phyloP scores from a whole-genome alignment of 2,888 invertebrate genomes.

The Cyclophora albipunctata region DNA sequence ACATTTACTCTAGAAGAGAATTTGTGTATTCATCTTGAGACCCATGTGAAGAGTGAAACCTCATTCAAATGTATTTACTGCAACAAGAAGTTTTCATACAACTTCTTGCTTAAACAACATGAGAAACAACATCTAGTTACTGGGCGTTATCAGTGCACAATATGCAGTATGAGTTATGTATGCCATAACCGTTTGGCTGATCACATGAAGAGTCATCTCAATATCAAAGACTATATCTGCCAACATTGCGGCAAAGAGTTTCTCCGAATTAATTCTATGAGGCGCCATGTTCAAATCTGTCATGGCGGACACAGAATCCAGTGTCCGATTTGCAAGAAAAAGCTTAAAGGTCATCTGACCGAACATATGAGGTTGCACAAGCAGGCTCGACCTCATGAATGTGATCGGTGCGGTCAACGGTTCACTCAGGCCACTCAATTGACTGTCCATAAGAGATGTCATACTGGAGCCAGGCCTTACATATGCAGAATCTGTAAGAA shows the following conservation, averaged over 20 bases:
- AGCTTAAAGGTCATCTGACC: conserved; percentile 85
- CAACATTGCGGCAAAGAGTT: conserved; percentile 88
- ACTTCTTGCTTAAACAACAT: conserved; percentile 75
- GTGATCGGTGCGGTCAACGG: conserved; percentile 84
- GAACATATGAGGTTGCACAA: conserved; percentile 89
- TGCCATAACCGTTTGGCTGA: conserved; percentile 77
- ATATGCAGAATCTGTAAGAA: conserved; percentile 86
- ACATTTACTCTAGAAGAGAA: conserved; percentile 85
- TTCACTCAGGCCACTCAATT: conserved; percentile 90
- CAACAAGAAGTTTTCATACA: conserved; percentile 44
- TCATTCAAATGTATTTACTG: conserved; percentile 81
- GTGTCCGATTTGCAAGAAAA: conserved; percentile 87
- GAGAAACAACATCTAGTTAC: conserved; percentile 82
- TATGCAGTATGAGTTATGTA: conserved; percentile 83
- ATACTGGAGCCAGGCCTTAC: conserved; percentile 89
- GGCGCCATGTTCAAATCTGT: conserved; percentile 83
- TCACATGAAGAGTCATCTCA: conserved; percentile 82
- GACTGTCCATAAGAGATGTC: conserved; percentile 88
- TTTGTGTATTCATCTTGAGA: conserved; percentile 81
- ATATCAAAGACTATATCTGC: conserved; percentile 85
- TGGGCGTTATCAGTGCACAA: conserved; percentile 82
- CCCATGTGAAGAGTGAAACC: conserved; percentile 74
- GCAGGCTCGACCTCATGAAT: conserved; percentile 84
- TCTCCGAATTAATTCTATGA: conserved; percentile 82
- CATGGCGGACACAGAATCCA: conserved; percentile 86